Base-by-base conservation (phyloP, 2,797 vertebrate genomes). In the Tenualosa thibaudeaui region DNA sequence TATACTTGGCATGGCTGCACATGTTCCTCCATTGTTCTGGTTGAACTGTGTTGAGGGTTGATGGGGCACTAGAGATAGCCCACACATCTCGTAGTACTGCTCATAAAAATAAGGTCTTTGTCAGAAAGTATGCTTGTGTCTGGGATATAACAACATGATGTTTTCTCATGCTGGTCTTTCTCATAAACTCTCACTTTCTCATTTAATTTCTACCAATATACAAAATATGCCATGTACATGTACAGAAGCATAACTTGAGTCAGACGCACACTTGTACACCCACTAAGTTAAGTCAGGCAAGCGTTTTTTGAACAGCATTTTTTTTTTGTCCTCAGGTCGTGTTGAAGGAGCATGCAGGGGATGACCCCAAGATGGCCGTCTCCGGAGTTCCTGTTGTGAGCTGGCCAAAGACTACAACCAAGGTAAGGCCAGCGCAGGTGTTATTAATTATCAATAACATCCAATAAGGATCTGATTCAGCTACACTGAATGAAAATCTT, bases 291-390 rank as follows among this genome's bases (percentile, higher is more conserved):
- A 8, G 71, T 43, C 37, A 78, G 37, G 71, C 4, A 5, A 78
- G 40, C 22, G 62, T 26, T n/a, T 68, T 46, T 13, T 12, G 0
- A 51, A 51, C 26, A 10, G 24, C 2, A 5, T 49, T 68, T 37
- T 8, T 7, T 46, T 78, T 46, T 43, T 24, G 2, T 19, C 40
- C 71, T 87, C 91, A 99, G 98, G 96, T 95, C 24, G 95, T 99
- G 15, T 93, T 99, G 91, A 98, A 98, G 91, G 97, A 98, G 86
- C 98, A 99, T 4, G 96, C 95, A 1, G 97, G 97, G 1, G 98
- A 99, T 8, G 97, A 99, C 92, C 96, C 96, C 81, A 96, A 93
- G 82, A 93, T 98, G 91, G 97, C 98, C 2, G 93, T 99, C 90
- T 97, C 96, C 85, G 98, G 98, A 87, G 93, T 96, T 88, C 98